Evolutionary conservation across 1,140 invertebrate species (phyloP).

Genomic region (Leptinotarsa defecta): DNA sequence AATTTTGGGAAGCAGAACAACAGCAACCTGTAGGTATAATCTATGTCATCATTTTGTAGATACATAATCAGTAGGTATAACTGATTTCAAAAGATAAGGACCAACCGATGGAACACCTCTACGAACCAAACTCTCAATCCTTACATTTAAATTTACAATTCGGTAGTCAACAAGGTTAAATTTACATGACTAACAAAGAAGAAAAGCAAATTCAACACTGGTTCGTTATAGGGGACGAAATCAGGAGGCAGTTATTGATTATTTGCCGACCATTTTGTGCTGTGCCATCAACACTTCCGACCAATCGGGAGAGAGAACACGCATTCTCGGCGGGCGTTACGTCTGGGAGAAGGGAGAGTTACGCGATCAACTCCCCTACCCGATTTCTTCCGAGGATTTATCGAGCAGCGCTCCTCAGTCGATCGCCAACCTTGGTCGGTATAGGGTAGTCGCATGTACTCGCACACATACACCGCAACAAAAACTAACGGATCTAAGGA

Average conservation of each 20-base stretch:
- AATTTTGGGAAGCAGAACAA: too few relatives aligned
- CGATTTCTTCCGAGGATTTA: slow-evolving; percentile 34
- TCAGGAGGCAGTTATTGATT: slow-evolving; percentile 49
- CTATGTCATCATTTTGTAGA: neutral
- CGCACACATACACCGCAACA: neutral
- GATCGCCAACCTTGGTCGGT: slow-evolving; percentile 18
- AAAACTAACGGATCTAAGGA: too few relatives aligned
- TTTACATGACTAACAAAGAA: slow-evolving; percentile 35
- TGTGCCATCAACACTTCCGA: slow-evolving; percentile 40
- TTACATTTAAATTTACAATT: slow-evolving; percentile 17
- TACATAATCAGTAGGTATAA: neutral
- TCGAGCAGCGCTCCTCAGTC: slow-evolving; percentile 30
- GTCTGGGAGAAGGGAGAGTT: slow-evolving; percentile 19
- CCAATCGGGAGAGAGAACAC: slow-evolving; percentile 43
- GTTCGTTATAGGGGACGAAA: slow-evolving; percentile 26
- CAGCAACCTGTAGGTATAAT: too few relatives aligned
- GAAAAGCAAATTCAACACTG: slow-evolving; percentile 22
- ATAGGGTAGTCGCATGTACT: neutral
- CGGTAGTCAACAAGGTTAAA: slow-evolving; percentile 36
- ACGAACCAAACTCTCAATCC: slow-evolving; percentile 1
- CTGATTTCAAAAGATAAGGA: neutral
- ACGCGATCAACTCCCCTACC: slow-evolving; percentile 16
- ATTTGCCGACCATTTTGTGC: slow-evolving; percentile 56
- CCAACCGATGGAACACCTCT: neutral
- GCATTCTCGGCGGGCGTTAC: slow-evolving; percentile 45